Evolutionary conservation across 37 sponge, comb jelly and placozoan species (phyloP).

Genomic region (Haliclona indistincta): DNA sequence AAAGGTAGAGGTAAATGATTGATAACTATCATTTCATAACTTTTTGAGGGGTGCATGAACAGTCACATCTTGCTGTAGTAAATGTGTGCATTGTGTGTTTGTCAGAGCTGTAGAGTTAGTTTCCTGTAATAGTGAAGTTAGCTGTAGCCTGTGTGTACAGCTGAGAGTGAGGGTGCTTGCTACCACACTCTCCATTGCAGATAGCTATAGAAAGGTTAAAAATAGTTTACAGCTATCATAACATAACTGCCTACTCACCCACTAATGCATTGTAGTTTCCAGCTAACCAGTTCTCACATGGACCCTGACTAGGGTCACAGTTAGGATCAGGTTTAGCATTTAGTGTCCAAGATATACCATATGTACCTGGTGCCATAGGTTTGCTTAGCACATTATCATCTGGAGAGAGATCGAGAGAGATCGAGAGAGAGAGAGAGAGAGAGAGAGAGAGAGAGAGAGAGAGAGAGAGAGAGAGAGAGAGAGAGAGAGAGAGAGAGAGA

Average conservation of each 20-base stretch:
- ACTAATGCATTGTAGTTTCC: slow-evolving; percentile 67
- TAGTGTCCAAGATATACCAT: slow-evolving; percentile 22
- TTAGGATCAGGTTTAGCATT: slow-evolving; percentile 73
- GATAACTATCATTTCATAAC: no score
- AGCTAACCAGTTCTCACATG: slow-evolving; percentile 84
- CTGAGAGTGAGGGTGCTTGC: slow-evolving; percentile 84
- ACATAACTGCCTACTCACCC: slow-evolving; percentile 71
- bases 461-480: slow-evolving; percentile 3
- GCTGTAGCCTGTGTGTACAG: slow-evolving; percentile 51
- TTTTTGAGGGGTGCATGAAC: no score
- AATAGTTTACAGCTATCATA: no score
- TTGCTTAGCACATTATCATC: slow-evolving; percentile 23
- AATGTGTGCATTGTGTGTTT: no score
- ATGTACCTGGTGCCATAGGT: slow-evolving; percentile 45
- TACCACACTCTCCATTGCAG: slow-evolving; percentile 88
- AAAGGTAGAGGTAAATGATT: no score
- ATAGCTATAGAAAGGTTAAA: slow-evolving; percentile 34
- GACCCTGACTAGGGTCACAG: slow-evolving; percentile 69
- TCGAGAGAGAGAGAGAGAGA: not conserved
- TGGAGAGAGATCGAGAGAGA: no score
- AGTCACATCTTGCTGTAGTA: no score
- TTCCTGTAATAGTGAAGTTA: slow-evolving; percentile 66
- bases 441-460: not conserved
- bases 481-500: not conserved
- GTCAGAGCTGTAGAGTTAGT: no score